Conservation (phyloP, 2,113 vertebrate genomes). For the Pelobates fuscus region DNA sequence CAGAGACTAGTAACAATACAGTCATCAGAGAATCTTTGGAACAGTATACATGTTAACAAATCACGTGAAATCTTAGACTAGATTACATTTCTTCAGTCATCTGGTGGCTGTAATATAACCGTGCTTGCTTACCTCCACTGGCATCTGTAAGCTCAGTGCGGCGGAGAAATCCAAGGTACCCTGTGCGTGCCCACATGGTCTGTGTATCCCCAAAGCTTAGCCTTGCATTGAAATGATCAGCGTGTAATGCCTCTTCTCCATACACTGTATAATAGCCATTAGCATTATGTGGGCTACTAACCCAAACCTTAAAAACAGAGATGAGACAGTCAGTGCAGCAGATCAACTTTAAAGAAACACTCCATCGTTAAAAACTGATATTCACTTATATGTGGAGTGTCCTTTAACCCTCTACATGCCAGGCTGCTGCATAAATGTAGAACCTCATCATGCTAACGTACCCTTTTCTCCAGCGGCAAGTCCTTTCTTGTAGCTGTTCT, state of each 20-base stretch:
- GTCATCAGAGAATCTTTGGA: too few species aligned
- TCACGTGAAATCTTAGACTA: too few species aligned
- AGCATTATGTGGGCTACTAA: constrained; percentile 94
- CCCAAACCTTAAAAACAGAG: constrained; percentile 79
- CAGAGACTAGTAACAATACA: too few species aligned
- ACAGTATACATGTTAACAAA: too few species aligned
- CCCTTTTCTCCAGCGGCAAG: too few species aligned
- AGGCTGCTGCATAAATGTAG: background rate
- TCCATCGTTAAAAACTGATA: background rate
- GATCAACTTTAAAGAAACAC: too few species aligned
- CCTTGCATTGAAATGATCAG: constrained; percentile 90
- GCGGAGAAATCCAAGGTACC: constrained; percentile 93
- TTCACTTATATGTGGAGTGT: too few species aligned
- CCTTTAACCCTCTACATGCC: background rate
- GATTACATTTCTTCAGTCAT: too few species aligned
- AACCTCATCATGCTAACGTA: too few species aligned
- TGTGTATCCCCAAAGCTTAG: constrained; percentile 94
- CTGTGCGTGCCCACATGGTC: constrained; percentile 90
- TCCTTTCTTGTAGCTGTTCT: too few species aligned
- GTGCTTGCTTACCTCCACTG: constrained; percentile 78
- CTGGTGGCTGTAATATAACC: too few species aligned
- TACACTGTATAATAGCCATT: constrained; percentile 93
- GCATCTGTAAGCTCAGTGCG: constrained; percentile 93
- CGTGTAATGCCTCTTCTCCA: constrained; percentile 89
- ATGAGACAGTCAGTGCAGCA: too few species aligned